Percentiles rank a stretch among this genome's conserved stretches.
Conservation (phyloP, 2,888 invertebrate genomes). For the Lutraria lutraria region DNA sequence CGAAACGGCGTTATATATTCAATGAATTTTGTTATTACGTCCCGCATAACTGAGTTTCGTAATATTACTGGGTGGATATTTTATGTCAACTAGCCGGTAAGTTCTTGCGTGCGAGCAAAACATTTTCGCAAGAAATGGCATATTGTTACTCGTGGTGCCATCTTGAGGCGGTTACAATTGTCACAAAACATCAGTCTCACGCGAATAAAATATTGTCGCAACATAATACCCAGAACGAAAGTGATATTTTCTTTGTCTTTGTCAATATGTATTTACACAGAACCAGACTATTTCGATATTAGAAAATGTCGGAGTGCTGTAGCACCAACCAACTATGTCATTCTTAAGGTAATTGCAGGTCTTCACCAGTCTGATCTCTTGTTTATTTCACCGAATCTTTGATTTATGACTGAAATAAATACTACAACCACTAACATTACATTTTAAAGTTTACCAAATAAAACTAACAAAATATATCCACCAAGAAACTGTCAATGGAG, state of each 20-base stretch:
- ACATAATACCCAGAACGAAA: background rate
- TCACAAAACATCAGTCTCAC: conserved; percentile 16
- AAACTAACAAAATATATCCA: no score
- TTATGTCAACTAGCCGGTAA: conserved; percentile 28
- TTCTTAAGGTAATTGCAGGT: no score
- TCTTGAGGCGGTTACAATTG: conserved; percentile 30
- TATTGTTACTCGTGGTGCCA: conserved; percentile 32
- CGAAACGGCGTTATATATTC: background rate
- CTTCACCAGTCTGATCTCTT: no score
- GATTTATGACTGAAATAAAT: no score
- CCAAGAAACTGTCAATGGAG: no score
- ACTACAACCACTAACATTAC: no score
- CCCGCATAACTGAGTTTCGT: conserved; percentile 12
- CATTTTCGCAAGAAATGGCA: conserved; percentile 14
- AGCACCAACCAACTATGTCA: no score
- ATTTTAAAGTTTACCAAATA: no score
- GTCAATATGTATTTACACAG: background rate
- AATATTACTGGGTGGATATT: conserved; percentile 33
- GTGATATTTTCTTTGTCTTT: background rate
- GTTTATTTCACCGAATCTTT: no score
- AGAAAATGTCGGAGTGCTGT: background rate
- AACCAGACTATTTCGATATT: background rate
- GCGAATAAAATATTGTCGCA: background rate
- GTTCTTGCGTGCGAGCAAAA: conserved; percentile 30
- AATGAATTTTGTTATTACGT: background rate